A percentile compares a stretch with the other conserved stretches of the same genome.
phyloP scores from a whole-genome alignment of 2,797 vertebrate genomes.

The Zalophus californianus region DNA sequence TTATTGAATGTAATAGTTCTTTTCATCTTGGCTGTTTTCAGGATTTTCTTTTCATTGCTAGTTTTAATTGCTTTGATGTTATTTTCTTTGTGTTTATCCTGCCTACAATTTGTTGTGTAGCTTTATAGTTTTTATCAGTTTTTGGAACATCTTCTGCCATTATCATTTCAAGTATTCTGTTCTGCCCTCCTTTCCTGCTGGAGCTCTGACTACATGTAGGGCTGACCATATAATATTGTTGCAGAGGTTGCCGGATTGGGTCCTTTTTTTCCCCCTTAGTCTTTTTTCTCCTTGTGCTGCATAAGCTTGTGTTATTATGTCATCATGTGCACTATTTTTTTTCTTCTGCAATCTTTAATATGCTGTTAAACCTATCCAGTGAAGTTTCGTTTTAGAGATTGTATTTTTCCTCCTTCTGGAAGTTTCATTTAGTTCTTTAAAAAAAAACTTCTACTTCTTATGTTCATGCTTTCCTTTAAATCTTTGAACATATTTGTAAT shows the following conservation, averaged over 20 bases:
- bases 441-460: neutral
- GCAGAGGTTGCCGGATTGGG: neutral
- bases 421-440: neutral
- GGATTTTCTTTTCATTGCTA: neutral
- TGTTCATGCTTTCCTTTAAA: conserved; percentile 4
- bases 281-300: neutral
- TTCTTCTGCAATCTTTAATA: neutral
- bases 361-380: neutral
- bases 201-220: neutral
- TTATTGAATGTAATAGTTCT: neutral
- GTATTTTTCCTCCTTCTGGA: neutral
- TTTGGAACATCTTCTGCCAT: neutral
- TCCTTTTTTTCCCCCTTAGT: neutral
- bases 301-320: neutral
- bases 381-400: conserved; percentile 3
- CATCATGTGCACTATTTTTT: neutral
- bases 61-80: neutral
- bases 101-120: neutral
- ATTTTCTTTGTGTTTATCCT: neutral
- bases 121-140: neutral
- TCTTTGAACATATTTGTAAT: neutral
- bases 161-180: neutral
- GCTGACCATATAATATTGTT: neutral
- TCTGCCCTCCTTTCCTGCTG: neutral
- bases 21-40: neutral